These are phyloP conservation scores for Monodelphis domestica DNA, from an alignment of 2,797 vertebrate species.

Conservation along the genomic window DNA sequence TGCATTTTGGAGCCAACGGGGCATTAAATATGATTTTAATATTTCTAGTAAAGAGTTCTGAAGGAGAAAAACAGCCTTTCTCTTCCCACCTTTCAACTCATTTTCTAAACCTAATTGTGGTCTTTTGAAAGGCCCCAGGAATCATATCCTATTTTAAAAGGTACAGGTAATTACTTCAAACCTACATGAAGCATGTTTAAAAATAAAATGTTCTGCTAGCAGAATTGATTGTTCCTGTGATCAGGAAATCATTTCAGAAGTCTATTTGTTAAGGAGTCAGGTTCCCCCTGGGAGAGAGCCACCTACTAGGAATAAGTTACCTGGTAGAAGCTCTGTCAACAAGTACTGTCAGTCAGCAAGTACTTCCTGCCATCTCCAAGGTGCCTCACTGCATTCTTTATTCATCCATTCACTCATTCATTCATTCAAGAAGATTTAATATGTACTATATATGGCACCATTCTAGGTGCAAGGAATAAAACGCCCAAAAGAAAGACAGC, in stretches of 20 bases:
- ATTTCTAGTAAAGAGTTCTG: neutral
- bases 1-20: neutral
- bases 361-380: neutral
- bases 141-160: constrained; percentile 17
- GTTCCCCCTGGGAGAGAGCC: neutral
- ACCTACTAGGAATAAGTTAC: constrained; percentile 26
- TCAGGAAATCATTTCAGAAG: constrained; percentile 43
- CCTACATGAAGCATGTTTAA: constrained; percentile 28
- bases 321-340: neutral
- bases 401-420: neutral
- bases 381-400: neutral
- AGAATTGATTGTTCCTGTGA: constrained; percentile 26
- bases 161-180: constrained; percentile 30
- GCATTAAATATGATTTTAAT: neutral
- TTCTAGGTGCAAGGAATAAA: neutral
- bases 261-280: constrained; percentile 23
- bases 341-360: constrained; percentile 26
- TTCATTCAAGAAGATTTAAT: neutral
- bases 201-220: constrained; percentile 25
- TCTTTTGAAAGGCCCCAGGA: neutral
- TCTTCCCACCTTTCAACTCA: constrained; percentile 17
- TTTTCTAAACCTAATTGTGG: constrained; percentile 43
- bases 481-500: neutral
- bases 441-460: neutral
- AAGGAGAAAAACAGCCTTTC: neutral